Evolutionary conservation across 2,888 invertebrate species (phyloP), one percentile per base, ranked within the genome.

Genomic region (Monochamus alternatus): DNA sequence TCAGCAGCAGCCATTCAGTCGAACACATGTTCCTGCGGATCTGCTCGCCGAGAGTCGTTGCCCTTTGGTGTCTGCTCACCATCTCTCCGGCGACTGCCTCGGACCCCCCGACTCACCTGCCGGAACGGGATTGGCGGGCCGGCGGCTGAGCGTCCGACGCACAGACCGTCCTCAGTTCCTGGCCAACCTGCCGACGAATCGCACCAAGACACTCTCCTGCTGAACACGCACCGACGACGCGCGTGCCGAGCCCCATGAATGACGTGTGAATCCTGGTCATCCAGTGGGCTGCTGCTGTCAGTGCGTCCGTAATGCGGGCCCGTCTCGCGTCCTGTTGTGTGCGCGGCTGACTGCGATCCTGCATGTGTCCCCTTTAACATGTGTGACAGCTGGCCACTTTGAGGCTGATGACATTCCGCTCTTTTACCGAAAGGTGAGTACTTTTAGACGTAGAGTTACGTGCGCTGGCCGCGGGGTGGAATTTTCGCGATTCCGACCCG

Each of bases 121-220:
- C 85, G 85, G 84, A 85, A 83, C 85, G 83, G 85, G 86, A 86
- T 85, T 85, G 86, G 87, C 84, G 82, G 84, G 85, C 82, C 81
- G 84, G 85, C 86, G 84, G 83, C 83, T 84, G 81, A 83, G 84
- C 83, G 84, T 83, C 84, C 80, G 80, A 7, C 55, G 55, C 81
- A 75, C 79, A 75, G 75, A 80, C 82, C 78, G 77, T 77, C 81
- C 78, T 85, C 83, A 84, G 84, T 85, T 81, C 81, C 82, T 81
- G 82, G 84, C 80, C 84, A 83, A 82, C 82, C 78, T 81, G 76
- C 80, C 73, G 77, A 75, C 78, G 77, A 77, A 60, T 5, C 64
- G 73, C 64, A 67, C 69, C 67, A 30, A 60, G 63, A 38, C 69
- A 69, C 55, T 71, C 38, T 72, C 64, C 66, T 52, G 22, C 43